Base-by-base conservation (phyloP, 2,113 vertebrate genomes). In the Lagenorhynchus albirostris region DNA sequence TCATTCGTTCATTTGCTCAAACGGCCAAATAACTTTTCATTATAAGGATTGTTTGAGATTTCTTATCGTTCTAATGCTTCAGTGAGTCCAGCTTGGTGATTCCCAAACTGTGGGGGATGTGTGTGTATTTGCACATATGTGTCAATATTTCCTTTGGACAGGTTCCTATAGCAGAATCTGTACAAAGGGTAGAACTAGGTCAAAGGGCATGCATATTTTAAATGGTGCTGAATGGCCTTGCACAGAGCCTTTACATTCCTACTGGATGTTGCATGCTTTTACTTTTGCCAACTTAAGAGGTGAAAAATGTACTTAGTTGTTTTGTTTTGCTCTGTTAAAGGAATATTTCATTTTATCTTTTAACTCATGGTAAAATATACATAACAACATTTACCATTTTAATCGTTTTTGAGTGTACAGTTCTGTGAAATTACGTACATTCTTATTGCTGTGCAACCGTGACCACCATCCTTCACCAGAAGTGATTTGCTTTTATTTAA, bases 91-190 rank as follows among this genome's bases (percentile, higher is more conserved):
- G 74, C 47, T 53, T n/a, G 55, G 25, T 58, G 80, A 74, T 74
- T 87, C 50, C 80, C 20, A 33, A 31, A 31, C 41, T 65, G n/a
- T 41, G 23, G 71, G 38, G 38, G 38, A 38, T 53, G n/a, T 31
- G 33, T 36, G n/a, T n/a, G 23, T 62, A 33, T 76, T 74, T 71
- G 53, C 62, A 50, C 60, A 6, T 26, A 31, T 41, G 29, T 85
- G 67, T 94, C 90, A 92, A 3, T 88, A 68, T 91, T 95, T 96
- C 74, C n/a, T 87, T 58, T 88, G 87, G 79, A 80, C 41, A 90
- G 80, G 90, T 38, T 74, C 18, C 31, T 80, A 58, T 31, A 11
- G 36, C 94, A 84, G 62, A 76, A 92, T 95, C 90, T 92, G 14
- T 53, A 15, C 53, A 5, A 53, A 53, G 15, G 53, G 53, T 53